Conservation (phyloP, 2,797 vertebrate genomes). For the Hapalemur alaotrensis region DNA sequence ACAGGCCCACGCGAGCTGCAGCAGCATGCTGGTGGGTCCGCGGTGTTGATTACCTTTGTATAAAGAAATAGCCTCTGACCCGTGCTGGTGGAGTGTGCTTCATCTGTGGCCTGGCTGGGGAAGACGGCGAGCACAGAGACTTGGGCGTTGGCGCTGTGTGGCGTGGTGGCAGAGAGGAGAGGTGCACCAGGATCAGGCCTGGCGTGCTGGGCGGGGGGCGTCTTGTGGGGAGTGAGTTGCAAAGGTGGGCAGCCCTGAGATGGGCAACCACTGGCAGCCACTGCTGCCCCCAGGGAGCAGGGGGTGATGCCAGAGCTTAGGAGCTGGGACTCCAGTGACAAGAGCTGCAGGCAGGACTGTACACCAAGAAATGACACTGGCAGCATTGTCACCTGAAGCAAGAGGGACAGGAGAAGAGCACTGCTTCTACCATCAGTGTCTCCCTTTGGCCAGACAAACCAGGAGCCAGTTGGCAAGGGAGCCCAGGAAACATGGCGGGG, state of each 20-base stretch:
- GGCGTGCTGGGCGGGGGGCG: fast-evolving
- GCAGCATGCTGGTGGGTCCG: background rate
- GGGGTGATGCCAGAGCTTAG: background rate
- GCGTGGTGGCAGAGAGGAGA: background rate
- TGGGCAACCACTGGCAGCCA: background rate
- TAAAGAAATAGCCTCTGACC: slow-evolving; percentile 52
- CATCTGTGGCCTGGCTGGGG: background rate
- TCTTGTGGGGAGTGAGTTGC: background rate
- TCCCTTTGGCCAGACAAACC: background rate
- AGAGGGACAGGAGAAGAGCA: background rate
- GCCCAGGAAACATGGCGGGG: background rate
- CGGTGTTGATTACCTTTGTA: slow-evolving; percentile 8
- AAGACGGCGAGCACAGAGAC: background rate
- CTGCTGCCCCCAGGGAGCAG: background rate
- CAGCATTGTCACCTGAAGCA: fast-evolving
- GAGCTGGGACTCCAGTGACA: background rate
- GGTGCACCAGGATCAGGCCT: fast-evolving
- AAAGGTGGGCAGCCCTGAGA: background rate
- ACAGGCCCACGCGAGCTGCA: fast-evolving
- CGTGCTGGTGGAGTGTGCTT: background rate
- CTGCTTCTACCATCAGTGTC: background rate
- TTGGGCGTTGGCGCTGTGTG: fast-evolving
- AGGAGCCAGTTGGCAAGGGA: background rate
- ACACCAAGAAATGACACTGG: background rate
- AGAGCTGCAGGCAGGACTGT: background rate